Evolutionary conservation across 2,113 vertebrate genomes (phyloP).

Genomic region (Pseudorasbora parva): DNA sequence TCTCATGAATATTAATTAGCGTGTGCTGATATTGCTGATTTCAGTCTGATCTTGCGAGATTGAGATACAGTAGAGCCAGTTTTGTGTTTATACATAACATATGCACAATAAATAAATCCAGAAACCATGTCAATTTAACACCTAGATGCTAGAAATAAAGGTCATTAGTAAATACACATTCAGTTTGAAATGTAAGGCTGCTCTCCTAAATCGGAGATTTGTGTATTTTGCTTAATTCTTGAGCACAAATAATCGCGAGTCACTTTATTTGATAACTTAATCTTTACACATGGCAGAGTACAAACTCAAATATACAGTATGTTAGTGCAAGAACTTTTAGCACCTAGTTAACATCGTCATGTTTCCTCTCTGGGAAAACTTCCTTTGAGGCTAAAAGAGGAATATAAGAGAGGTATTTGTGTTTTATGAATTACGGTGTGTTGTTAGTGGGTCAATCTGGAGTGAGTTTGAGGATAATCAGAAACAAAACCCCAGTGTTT

Average conservation of each 20-base stretch:
- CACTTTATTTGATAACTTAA: neutral
- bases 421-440: neutral
- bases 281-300: neutral
- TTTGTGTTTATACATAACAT: neutral
- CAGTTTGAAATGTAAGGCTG: neutral
- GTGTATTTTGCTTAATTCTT: neutral
- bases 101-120: neutral
- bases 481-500: slow-evolving; percentile 14
- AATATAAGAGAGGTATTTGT: neutral
- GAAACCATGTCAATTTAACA: neutral
- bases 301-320: neutral
- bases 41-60: no score
- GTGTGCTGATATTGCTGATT: neutral
- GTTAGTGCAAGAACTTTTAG: neutral
- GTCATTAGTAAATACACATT: neutral
- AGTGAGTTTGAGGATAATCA: slow-evolving; percentile 5
- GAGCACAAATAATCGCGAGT: neutral
- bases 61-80: neutral
- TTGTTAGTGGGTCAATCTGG: neutral
- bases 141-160: neutral
- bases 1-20: neutral
- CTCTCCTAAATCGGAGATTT: neutral
- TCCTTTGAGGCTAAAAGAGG: neutral
- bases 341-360: neutral
- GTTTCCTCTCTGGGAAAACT: neutral